Evolutionary conservation across 2,113 vertebrate species (phyloP), one percentile per base, ranked within the genome.

Genomic region (Hydrolagus affinis): DNA sequence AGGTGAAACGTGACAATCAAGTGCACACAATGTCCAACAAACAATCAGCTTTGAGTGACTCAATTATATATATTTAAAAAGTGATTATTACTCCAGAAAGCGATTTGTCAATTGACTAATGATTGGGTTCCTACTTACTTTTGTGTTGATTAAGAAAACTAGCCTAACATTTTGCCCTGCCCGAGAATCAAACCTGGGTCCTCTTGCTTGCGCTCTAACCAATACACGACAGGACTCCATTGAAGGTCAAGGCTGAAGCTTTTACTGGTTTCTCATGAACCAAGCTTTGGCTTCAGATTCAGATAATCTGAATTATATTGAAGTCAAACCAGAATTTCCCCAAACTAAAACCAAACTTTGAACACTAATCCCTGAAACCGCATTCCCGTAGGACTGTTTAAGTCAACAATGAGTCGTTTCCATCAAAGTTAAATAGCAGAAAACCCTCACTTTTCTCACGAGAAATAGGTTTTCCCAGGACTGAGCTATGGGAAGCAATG

Each of bases 281-380:
- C 76, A 64, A 62, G 62, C 4, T 14, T 62, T 66, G 77, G 60
- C 23, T 83, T 83, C 25, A 83, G 60, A 80, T 80, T 80, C 23
- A 11, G 30, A 62, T 83, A 23, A 83, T 62, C 2, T 66, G 25
- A 19, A 74, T 44, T 21, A 19, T 44, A 25, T 74, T 74, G 28
- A 74, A 32, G 17, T 30, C 6, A 64, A 64, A 77, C 10, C 19
- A 77, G 75, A 60, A 23, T 23, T n/a, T 6, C 56, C 21, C 12
- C 57, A 44, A 64, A 83, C 19, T 66, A 64, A 21, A 28, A 62
- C 60, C 17, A 15, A 64, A 83, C 28, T 64, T 57, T 30, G 75
- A 77, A 77, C 60, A 11, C 11, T 60, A 30, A 25, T 15, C 66
- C 30, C 60, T 30, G 60, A 10, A 15, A 6, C 15, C 44, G 2